Conservation (phyloP, 2,888 invertebrate genomes). For the Caenorhabditis sinica region DNA sequence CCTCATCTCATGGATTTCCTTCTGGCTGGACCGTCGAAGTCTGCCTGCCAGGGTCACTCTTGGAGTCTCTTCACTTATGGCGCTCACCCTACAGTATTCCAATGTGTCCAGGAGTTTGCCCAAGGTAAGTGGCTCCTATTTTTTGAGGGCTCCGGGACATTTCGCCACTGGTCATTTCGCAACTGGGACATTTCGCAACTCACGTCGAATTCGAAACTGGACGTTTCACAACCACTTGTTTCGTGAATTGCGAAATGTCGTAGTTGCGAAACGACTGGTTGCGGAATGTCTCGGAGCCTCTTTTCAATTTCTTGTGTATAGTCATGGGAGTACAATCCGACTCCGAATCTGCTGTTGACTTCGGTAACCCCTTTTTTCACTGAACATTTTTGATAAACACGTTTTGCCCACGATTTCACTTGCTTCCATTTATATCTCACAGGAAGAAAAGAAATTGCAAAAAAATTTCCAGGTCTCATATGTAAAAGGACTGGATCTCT, state of each 20-base stretch:
- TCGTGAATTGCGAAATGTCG: conserved; percentile 6
- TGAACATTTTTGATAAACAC: conserved; percentile 4
- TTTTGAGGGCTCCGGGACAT: no score
- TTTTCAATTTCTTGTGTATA: not conserved
- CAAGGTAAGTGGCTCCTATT: conserved; percentile 76
- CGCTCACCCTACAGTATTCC: conserved; percentile 82
- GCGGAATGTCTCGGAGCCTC: not conserved
- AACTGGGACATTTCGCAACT: no score
- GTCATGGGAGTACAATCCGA: conserved; percentile 42
- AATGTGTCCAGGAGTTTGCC: conserved; percentile 82
- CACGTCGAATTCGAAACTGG: no score
- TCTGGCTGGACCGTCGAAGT: conserved; percentile 82
- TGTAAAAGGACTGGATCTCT: conserved; percentile 82
- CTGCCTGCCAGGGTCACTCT: conserved; percentile 79
- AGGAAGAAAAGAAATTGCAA: not conserved
- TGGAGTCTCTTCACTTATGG: conserved; percentile 83
- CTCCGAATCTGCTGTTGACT: conserved; percentile 49
- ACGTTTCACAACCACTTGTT: no score
- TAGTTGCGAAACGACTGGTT: not conserved
- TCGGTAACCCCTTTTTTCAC: conserved; percentile 38
- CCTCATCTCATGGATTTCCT: conserved; percentile 83
- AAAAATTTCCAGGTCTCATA: conserved; percentile 78
- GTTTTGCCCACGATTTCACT: not conserved
- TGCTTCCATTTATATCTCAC: not conserved
- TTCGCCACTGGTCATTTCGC: no score